Conservation (phyloP, 2,888 invertebrate genomes). For the Drosophila bunnanda region DNA sequence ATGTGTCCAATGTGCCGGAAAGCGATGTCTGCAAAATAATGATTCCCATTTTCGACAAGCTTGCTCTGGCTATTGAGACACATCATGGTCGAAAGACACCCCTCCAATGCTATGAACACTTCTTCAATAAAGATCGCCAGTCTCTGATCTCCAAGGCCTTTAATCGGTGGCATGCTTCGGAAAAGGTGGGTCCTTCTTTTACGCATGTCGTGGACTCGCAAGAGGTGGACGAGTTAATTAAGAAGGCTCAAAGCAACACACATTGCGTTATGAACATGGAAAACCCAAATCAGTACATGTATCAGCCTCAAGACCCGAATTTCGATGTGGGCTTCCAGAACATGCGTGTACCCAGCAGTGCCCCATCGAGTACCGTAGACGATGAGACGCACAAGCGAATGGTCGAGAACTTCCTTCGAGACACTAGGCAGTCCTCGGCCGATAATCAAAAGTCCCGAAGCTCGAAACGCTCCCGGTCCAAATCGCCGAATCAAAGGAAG, state of each 20-base stretch:
- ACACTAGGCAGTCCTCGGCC: constrained; percentile 52
- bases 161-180: constrained; percentile 89
- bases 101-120: constrained; percentile 88
- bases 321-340: constrained; percentile 15
- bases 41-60: constrained; percentile 86
- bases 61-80: constrained; percentile 89
- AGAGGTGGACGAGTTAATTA: constrained; percentile 79
- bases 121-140: constrained; percentile 88
- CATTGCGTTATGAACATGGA: constrained; percentile 3
- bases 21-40: constrained; percentile 78
- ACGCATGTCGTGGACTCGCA: constrained; percentile 85
- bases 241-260: constrained; percentile 51
- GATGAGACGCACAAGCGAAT: constrained; percentile 81
- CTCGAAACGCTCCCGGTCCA: constrained; percentile 53
- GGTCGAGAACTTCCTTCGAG: constrained; percentile 81
- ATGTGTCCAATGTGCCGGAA: constrained; percentile 86
- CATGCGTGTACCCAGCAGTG: background rate
- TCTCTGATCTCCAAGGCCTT: constrained; percentile 88
- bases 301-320: background rate
- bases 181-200: constrained; percentile 86
- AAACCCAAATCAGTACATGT: background rate
- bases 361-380: constrained; percentile 54
- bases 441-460: constrained; percentile 18
- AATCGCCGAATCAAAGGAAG: constrained; percentile 44
- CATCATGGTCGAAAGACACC: constrained; percentile 90